phyloP scores from a whole-genome alignment of 2,888 invertebrate genomes.

The Thymelicus sylvestris region DNA sequence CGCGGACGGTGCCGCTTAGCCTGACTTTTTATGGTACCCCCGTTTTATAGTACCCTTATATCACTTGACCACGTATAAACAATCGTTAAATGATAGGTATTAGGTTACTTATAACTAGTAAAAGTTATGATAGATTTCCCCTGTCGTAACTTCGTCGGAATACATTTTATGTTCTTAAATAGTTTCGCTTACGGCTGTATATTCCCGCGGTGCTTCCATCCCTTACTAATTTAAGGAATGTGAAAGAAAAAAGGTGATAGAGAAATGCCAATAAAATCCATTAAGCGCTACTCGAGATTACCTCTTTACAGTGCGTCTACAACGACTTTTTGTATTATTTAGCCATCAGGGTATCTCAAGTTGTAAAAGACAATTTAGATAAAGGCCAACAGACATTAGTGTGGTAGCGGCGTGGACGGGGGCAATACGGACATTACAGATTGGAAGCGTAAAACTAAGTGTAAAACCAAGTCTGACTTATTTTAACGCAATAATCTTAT shows the following conservation, averaged over 20 bases:
- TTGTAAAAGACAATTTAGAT: constrained; percentile 39
- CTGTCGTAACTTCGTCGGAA: background rate
- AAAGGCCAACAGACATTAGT: constrained; percentile 33
- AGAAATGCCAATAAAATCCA: constrained; percentile 38
- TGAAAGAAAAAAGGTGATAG: constrained; percentile 33
- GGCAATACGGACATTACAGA: constrained; percentile 19
- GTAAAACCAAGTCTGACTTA: background rate
- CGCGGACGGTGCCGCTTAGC: constrained; percentile 55
- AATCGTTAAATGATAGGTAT: constrained; percentile 54
- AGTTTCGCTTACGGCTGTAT: background rate
- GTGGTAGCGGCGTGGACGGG: constrained; percentile 24
- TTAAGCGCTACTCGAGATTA: constrained; percentile 38
- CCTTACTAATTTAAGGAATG: constrained; percentile 33
- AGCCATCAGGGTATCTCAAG: constrained; percentile 37
- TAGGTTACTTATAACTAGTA: constrained; percentile 22
- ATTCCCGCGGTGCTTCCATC: constrained; percentile 6
- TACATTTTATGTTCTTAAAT: background rate
- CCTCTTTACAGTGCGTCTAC: constrained; percentile 35
- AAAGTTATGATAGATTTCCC: constrained; percentile 28
- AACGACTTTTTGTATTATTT: constrained; percentile 37
- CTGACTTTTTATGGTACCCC: constrained; percentile 68
- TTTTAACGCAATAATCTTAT: no score
- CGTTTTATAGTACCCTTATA: constrained; percentile 72
- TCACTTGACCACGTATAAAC: constrained; percentile 68
- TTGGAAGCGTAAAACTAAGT: constrained; percentile 19